Evolutionary conservation across 2,113 vertebrate genomes (phyloP).

Genomic region (Balaeniceps rex): DNA sequence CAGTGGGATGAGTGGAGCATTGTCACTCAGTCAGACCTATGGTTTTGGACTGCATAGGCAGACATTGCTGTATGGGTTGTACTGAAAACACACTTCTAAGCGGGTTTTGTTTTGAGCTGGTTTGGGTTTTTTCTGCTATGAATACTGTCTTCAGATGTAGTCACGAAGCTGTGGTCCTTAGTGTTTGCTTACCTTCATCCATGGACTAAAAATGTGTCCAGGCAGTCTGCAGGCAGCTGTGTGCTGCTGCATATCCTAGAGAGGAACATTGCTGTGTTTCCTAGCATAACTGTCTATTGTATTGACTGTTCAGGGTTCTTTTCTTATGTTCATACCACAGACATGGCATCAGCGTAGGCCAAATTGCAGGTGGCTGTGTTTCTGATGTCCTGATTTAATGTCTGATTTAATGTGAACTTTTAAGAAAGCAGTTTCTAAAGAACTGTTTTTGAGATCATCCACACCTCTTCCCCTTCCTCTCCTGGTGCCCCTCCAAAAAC

Average conservation of each 20-base stretch:
- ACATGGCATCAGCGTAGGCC: background rate
- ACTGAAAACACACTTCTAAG: background rate
- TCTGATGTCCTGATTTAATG: background rate
- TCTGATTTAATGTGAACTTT: background rate
- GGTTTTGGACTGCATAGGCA: background rate
- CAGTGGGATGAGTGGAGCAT: background rate
- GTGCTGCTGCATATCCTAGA: background rate
- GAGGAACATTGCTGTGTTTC: background rate
- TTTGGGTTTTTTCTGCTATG: background rate
- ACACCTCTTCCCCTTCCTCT: constrained; percentile 26
- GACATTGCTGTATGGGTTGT: fast-evolving
- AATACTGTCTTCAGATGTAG: background rate
- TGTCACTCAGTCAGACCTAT: background rate
- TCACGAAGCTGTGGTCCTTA: background rate
- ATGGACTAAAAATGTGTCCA: background rate
- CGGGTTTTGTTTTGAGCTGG: background rate
- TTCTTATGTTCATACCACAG: background rate
- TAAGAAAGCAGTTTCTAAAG: background rate
- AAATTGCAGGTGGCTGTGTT: background rate
- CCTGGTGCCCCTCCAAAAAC: background rate
- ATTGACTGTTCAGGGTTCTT: background rate
- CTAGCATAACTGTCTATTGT: background rate
- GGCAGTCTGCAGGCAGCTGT: background rate
- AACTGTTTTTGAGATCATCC: background rate
- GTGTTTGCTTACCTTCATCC: background rate